A percentile compares a stretch with the other conserved stretches of the same genome.
phyloP scores from a whole-genome alignment of 30 jellyfish, hydroid and myxozoan genomes.

The Aurelia sp. region DNA sequence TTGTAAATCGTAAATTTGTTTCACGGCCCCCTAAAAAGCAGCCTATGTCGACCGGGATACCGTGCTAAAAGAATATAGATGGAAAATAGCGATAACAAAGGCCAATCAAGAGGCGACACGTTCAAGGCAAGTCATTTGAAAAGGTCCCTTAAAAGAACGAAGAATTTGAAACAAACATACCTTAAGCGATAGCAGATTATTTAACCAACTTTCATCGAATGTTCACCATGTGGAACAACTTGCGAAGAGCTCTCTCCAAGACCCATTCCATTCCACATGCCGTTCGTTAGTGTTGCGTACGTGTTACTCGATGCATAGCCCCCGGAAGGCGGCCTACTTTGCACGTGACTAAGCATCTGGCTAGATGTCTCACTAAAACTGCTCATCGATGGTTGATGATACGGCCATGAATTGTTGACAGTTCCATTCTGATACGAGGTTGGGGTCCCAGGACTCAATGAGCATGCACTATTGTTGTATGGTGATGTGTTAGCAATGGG shows the following conservation, averaged over 20 bases:
- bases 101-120: not conserved
- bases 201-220: slow-evolving; percentile 95
- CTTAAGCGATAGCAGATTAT: not conserved
- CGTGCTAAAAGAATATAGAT: too few relatives aligned
- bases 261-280: slow-evolving; percentile 96
- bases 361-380: slow-evolving; percentile 69
- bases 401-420: slow-evolving; percentile 98
- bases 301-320: slow-evolving; percentile 71
- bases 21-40: too few relatives aligned
- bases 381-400: slow-evolving; percentile 83
- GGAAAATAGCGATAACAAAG: too few relatives aligned
- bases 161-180: not conserved
- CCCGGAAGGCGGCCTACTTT: slow-evolving; percentile 75
- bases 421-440: slow-evolving; percentile 93
- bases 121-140: not conserved
- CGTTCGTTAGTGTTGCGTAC: slow-evolving; percentile 77
- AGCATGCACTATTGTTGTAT: slow-evolving; percentile 90
- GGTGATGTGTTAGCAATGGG: slow-evolving; percentile 96
- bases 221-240: slow-evolving; percentile 93
- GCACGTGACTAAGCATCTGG: slow-evolving; percentile 78
- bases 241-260: slow-evolving; percentile 73
- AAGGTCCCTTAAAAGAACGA: slow-evolving; percentile 20
- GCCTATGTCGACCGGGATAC: too few relatives aligned
- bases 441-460: slow-evolving; percentile 96
- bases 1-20: too few relatives aligned